phyloP scores from a whole-genome alignment of 2,888 invertebrate genomes.

The Noctua fimbriata region DNA sequence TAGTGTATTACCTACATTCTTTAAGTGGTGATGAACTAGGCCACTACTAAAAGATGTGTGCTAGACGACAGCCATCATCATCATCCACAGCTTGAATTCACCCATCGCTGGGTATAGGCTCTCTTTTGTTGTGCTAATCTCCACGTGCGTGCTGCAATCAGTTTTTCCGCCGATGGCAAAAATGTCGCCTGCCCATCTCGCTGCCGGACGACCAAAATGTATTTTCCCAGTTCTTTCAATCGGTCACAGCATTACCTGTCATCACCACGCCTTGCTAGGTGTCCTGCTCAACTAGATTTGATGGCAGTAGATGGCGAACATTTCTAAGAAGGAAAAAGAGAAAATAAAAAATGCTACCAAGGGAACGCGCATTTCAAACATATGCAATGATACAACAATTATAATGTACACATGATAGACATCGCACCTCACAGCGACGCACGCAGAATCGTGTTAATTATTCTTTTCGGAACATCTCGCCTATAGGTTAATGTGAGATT shows the following conservation, averaged over 20 bases:
- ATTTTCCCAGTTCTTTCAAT: neutral
- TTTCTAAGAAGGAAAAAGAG: neutral
- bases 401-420: slow-evolving; percentile 22
- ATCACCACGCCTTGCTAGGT: neutral
- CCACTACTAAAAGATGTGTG: too few species aligned
- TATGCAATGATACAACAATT: slow-evolving; percentile 35
- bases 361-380: neutral
- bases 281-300: neutral
- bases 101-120: neutral
- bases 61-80: too few species aligned
- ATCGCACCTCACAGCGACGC: slow-evolving; percentile 1
- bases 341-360: neutral
- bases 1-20: too few species aligned
- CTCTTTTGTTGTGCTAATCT: neutral
- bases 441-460: slow-evolving; percentile 45
- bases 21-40: too few species aligned
- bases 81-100: neutral
- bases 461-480: slow-evolving; percentile 44
- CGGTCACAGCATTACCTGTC: neutral
- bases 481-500: slow-evolving; percentile 39
- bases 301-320: neutral
- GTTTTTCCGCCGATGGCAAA: neutral
- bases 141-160: neutral
- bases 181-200: neutral
- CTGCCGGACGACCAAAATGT: neutral